Base-by-base conservation (phyloP, 2,113 vertebrate species). In the Leucopsar rothschildi region DNA sequence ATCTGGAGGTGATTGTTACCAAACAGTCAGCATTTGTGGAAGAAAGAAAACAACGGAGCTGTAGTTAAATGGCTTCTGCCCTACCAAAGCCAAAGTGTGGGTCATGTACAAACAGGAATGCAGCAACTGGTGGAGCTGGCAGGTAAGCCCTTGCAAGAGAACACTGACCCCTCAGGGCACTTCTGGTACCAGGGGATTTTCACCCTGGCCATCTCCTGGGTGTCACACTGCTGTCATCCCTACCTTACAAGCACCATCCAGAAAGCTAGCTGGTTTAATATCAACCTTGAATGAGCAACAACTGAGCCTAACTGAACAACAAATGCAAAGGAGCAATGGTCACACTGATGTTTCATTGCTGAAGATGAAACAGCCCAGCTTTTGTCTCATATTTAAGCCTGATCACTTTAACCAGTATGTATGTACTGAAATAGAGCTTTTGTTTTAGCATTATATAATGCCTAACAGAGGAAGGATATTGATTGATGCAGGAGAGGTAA, bases 81-180 rank as follows among this genome's bases (percentile, higher is more conserved):
- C 15, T 29, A 40, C 12, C 60, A 68, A 94, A 69, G 56, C 40
- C 57, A 65, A 86, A 63, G 18, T 25, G 25, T 12, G 56, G n/a
- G 37, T 33, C 42, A 27, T 1, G 9, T 2, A 39, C 0, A 15
- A 47, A 47, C 0, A 3, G 56, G 12, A 82, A 64, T 2, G 0
- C 11, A 39, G 77, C 17, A 81, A 12, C 3, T 2, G 4, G 22
- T 4, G 5, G 22, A 69, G 35, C 52, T 84, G 44, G 21, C 69
- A 88, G 24, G 27, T 15, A 76, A 73, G 5, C 10, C 28, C 19
- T 10, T 9, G 22, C 9, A 24, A 53, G 12, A 18, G 5, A 68
- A 15, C 42, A 13, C 11, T 9, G 16, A 69, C 4, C 8, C 12
- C 16, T 61, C 63, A 9, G 0, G 4, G 60, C n/a, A 40, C 60